These are phyloP conservation scores for Nycteola revayana DNA, from an alignment of 2,888 invertebrate genomes.

Conservation along the genomic window DNA sequence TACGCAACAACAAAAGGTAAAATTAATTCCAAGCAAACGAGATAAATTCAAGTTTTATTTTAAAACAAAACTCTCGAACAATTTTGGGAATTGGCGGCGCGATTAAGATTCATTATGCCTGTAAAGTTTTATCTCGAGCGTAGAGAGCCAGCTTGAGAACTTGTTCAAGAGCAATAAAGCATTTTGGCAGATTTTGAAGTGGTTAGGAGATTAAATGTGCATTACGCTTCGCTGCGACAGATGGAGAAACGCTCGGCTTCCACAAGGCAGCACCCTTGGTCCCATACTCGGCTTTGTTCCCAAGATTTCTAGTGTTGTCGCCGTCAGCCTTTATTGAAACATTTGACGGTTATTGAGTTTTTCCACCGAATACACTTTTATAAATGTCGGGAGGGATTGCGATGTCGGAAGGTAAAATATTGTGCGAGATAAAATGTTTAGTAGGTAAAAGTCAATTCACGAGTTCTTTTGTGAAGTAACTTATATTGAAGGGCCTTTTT, in stretches of 20 bases:
- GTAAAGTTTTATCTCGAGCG: conserved; percentile 76
- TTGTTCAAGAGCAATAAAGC: conserved; percentile 77
- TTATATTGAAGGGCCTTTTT: too few species aligned
- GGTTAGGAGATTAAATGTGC: conserved; percentile 74
- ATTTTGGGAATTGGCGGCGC: conserved; percentile 72
- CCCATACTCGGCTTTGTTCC: conserved; percentile 33
- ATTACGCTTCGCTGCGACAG: conserved; percentile 67
- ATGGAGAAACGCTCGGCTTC: conserved; percentile 39
- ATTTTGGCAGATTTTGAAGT: conserved; percentile 78
- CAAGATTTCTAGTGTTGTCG: conserved; percentile 26
- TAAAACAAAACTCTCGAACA: conserved; percentile 72
- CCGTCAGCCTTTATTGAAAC: conserved; percentile 33
- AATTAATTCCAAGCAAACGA: conserved; percentile 65
- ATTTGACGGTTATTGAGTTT: conserved; percentile 38
- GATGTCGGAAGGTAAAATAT: conserved; percentile 3
- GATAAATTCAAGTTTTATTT: conserved; percentile 71
- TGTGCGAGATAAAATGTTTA: conserved; percentile 11
- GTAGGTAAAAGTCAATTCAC: neutral
- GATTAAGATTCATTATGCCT: conserved; percentile 80
- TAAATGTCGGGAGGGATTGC: conserved; percentile 15
- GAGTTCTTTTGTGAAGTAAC: too few species aligned
- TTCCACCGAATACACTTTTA: conserved; percentile 17
- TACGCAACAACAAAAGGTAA: conserved; percentile 64
- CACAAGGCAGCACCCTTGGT: conserved; percentile 31
- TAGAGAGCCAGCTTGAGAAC: conserved; percentile 55